Evolutionary conservation across 2,113 vertebrate species (phyloP).

Genomic region (Todiramphus saurophagus): DNA sequence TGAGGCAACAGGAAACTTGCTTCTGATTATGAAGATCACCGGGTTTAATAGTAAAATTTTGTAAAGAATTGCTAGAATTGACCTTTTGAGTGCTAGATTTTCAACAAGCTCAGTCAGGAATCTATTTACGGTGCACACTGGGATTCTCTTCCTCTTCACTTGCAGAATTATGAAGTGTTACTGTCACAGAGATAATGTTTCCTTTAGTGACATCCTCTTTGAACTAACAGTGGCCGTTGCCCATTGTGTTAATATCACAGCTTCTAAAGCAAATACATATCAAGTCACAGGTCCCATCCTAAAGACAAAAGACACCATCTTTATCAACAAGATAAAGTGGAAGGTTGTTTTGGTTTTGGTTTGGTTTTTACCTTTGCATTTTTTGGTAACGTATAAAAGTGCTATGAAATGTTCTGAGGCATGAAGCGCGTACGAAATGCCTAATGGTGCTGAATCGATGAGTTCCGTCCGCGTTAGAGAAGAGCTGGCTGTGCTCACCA

Average conservation of each 20-base stretch:
- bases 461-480: background rate
- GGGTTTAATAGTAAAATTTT: background rate
- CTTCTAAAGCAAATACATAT: background rate
- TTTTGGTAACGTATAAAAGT: background rate
- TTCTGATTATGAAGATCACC: background rate
- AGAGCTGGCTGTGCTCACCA: background rate
- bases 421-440: rapidly evolving
- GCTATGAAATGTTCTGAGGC: background rate
- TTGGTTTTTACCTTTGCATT: background rate
- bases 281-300: background rate
- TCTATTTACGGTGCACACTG: background rate
- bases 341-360: background rate
- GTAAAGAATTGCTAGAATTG: background rate
- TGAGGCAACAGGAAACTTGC: background rate
- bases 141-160: background rate
- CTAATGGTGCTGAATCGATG: background rate
- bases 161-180: background rate
- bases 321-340: background rate
- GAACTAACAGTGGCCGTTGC: background rate
- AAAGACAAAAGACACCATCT: background rate
- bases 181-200: background rate
- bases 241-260: background rate
- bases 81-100: background rate
- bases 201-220: background rate
- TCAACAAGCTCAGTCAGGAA: background rate